Base-by-base conservation (phyloP, 1,140 invertebrate genomes). In the Melanaphis sacchari region DNA sequence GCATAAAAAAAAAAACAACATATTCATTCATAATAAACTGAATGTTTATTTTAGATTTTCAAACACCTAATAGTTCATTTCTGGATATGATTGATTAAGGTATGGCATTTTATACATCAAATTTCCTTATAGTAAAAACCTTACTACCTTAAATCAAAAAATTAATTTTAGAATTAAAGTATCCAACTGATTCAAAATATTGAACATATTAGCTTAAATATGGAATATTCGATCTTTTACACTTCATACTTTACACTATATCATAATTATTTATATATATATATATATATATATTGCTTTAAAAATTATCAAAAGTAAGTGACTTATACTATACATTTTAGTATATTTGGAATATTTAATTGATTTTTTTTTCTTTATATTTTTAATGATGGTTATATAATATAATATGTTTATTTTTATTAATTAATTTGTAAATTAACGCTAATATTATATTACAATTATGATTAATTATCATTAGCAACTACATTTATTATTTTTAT, bases 261-360 rank as follows among this genome's bases (percentile, higher is more conserved):
- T 43, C 43, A 9, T 43, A 6, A 43, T 43, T 9, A 43, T 9
- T n/a, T n/a, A n/a, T n/a, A n/a, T n/a, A n/a, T n/a, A n/a, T n/a
- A n/a, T n/a, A n/a, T n/a, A n/a, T n/a, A n/a, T 82, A 21, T 82
- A 82, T 82, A 82, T 82, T 82, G 38, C 18, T 81, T 81, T n/a
- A 82, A 15, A 24, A 82, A 40, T 82, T 36, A 36, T 81, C 76
- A 38, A 82, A 82, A 82, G 8, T 82, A 82, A 15, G 6, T 40
- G 38, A 40, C 22, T 82, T 82, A 38, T 40, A n/a, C n/a, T n/a
- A 82, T 40, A 81, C 8, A 81, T 81, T 81, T 81, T 21, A 81
- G 36, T n/a, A 76, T 76, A 36, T 81, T 81, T 81, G 0, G 36
- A 81, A 15, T n/a, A n/a, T n/a, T 81, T 81, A 81, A 36, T 81